These are phyloP conservation scores for Desmodus rotundus DNA, from an alignment of 2,113 vertebrate genomes.

Conservation along the genomic window DNA sequence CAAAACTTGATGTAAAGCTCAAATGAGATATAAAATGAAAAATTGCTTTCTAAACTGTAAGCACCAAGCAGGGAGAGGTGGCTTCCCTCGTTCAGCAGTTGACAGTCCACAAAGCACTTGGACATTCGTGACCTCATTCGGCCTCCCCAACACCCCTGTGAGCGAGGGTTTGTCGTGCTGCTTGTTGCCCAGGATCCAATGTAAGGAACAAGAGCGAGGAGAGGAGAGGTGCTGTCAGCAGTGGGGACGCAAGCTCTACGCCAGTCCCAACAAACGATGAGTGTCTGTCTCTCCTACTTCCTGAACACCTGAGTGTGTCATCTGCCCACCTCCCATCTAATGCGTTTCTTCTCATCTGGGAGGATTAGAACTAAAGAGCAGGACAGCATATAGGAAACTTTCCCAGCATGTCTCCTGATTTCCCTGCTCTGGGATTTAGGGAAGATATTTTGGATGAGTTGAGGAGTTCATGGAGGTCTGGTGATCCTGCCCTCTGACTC, in stretches of 20 bases:
- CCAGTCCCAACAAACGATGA: accelerated
- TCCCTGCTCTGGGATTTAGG: neutral
- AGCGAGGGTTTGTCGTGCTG: neutral
- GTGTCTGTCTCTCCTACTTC: neutral
- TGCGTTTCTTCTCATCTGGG: neutral
- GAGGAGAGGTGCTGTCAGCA: neutral
- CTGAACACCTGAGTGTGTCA: too few relatives aligned
- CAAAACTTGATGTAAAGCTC: neutral
- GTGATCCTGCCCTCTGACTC: neutral
- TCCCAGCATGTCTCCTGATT: neutral
- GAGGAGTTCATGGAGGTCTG: neutral
- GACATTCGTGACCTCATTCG: neutral
- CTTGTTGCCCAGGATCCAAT: too few relatives aligned
- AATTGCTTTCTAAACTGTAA: neutral
- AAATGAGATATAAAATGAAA: neutral
- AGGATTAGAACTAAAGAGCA: neutral
- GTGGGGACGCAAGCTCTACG: accelerated
- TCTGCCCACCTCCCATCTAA: neutral
- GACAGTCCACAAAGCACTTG: neutral
- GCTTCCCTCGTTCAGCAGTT: accelerated
- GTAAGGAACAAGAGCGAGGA: neutral
- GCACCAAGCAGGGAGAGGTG: neutral
- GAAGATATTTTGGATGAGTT: neutral
- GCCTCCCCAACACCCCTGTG: neutral
- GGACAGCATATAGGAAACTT: neutral